Percentiles rank a stretch among this genome's conserved stretches.
phyloP scores from a whole-genome alignment of 1,140 invertebrate species.

The Armadillidium nasatum region DNA sequence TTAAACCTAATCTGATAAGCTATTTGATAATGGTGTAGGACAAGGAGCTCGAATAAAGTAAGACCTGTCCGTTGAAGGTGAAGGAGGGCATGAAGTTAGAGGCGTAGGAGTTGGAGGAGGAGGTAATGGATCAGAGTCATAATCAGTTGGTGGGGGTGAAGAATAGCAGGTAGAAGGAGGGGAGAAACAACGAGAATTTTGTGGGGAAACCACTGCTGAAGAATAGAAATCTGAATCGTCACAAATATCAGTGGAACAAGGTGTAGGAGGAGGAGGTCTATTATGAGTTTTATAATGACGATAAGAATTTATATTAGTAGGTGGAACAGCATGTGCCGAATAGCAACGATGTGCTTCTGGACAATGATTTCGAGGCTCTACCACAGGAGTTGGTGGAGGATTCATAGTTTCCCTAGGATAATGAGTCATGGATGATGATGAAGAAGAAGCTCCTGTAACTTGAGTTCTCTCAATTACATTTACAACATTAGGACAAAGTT shows the following conservation, averaged over 20 bases:
- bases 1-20: background rate
- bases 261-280: conserved; percentile 84
- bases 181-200: conserved; percentile 37
- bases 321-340: conserved; percentile 41
- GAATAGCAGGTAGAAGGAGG: conserved; percentile 44
- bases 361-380: conserved; percentile 56
- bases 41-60: background rate
- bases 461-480: conserved; percentile 66
- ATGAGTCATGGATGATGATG: conserved; percentile 59
- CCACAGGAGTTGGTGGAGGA: conserved; percentile 82
- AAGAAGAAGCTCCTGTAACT: conserved; percentile 72
- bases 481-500: conserved; percentile 46
- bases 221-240: conserved; percentile 52
- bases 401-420: conserved; percentile 79
- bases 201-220: conserved; percentile 56
- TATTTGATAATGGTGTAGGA: background rate
- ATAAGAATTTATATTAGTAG: conserved; percentile 51
- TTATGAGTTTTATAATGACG: conserved; percentile 71
- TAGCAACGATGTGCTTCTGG: conserved; percentile 49
- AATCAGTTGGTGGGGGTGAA: conserved; percentile 54
- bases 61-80: background rate
- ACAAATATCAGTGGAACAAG: conserved; percentile 88
- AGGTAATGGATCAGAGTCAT: conserved; percentile 64
- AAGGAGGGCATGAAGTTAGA: background rate
- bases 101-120: conserved; percentile 71